phyloP scores from a whole-genome alignment of 2,797 vertebrate species.

The Karalla daura region DNA sequence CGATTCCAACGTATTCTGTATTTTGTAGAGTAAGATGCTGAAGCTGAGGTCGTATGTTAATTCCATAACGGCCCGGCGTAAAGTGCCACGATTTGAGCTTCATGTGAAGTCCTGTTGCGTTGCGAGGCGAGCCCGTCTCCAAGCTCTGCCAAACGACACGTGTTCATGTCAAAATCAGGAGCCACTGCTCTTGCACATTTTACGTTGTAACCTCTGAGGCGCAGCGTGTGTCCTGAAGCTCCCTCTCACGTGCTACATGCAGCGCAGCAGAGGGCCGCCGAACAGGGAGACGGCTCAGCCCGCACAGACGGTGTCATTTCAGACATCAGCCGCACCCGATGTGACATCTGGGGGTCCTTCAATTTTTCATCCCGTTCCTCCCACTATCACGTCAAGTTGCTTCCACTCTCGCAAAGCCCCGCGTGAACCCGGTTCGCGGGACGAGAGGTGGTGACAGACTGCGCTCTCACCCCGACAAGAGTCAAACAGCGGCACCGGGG shows the following conservation, averaged over 20 bases:
- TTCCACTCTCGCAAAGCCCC: background rate
- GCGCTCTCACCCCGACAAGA: slow-evolving; percentile 1
- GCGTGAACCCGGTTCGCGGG: background rate
- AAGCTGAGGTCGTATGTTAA: no score
- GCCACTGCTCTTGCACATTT: background rate
- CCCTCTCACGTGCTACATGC: background rate
- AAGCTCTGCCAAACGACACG: background rate
- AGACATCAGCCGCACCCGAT: slow-evolving; percentile 22
- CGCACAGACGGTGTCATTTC: slow-evolving; percentile 27
- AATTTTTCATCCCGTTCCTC: slow-evolving; percentile 38
- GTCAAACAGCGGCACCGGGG: slow-evolving; percentile 32
- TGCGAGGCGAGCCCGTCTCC: background rate
- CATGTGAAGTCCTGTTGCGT: background rate
- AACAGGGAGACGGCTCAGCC: background rate
- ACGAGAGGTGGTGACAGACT: slow-evolving; percentile 1
- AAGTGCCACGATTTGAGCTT: no score
- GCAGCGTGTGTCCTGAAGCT: background rate
- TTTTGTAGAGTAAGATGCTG: no score
- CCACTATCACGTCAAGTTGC: background rate
- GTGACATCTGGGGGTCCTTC: slow-evolving; percentile 29
- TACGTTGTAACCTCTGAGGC: background rate
- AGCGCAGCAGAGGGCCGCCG: background rate
- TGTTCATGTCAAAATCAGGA: background rate
- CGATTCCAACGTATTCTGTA: no score
- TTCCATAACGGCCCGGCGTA: no score